These are phyloP conservation scores for Brenthis ino DNA, from an alignment of 2,888 invertebrate species.

Conservation along the genomic window DNA sequence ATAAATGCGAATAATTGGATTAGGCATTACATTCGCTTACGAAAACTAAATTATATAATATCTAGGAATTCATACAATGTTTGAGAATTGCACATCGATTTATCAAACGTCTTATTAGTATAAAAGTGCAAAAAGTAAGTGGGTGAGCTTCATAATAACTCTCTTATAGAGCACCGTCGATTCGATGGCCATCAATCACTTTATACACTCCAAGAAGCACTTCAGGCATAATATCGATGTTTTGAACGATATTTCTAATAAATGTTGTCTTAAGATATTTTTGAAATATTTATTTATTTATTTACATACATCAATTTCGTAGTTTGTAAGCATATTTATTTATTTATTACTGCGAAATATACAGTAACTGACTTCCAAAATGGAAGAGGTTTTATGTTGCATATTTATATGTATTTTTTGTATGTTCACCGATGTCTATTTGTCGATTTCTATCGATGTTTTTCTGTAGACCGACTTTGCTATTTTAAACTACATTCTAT, in stretches of 20 bases:
- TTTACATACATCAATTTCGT: neutral
- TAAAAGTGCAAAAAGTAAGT: constrained; percentile 28
- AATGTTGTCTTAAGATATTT: constrained; percentile 7
- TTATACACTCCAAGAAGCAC: constrained; percentile 35
- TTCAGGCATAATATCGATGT: constrained; percentile 29
- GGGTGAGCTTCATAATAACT: constrained; percentile 31
- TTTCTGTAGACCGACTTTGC: too few relatives aligned
- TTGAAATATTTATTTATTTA: neutral
- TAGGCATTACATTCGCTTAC: neutral
- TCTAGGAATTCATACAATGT: neutral
- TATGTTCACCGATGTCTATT: too few relatives aligned
- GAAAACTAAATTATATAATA: neutral
- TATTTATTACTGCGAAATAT: too few relatives aligned
- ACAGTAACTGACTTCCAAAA: too few relatives aligned
- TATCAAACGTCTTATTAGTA: constrained; percentile 36
- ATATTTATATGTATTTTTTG: too few relatives aligned
- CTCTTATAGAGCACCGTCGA: constrained; percentile 34
- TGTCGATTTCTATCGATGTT: too few relatives aligned
- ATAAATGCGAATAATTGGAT: neutral
- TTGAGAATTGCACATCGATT: constrained; percentile 20
- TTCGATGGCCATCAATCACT: constrained; percentile 38
- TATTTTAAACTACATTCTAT: too few relatives aligned
- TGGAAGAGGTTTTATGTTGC: too few relatives aligned
- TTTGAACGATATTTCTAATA: constrained; percentile 29
- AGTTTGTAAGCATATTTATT: neutral